Conservation (phyloP, 2,113 vertebrate genomes). For the Brachypteracias leptosomus region DNA sequence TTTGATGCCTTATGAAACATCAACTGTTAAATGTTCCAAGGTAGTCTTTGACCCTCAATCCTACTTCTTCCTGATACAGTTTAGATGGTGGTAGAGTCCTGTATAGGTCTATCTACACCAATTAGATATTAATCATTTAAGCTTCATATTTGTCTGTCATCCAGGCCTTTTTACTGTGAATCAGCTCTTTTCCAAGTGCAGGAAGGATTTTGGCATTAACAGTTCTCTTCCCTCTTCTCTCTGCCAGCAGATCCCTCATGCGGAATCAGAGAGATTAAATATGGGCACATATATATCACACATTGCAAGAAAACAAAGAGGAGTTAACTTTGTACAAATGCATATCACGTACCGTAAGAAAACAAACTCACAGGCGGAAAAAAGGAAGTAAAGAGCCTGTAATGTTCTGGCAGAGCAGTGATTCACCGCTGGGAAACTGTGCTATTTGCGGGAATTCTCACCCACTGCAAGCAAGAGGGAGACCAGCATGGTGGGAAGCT, state of each 20-base stretch:
- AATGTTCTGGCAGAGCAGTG: not conserved
- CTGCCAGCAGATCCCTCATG: not conserved
- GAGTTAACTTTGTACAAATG: not conserved
- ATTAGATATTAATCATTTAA: not conserved
- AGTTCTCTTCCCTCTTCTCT: not conserved
- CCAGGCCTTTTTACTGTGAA: not conserved
- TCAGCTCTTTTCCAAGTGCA: not conserved
- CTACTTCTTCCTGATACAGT: not conserved
- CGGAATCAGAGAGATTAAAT: not conserved
- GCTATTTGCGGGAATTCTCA: not conserved
- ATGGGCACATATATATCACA: rapidly evolving
- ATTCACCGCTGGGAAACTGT: not conserved
- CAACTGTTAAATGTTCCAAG: not conserved
- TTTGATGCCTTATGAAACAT: not conserved
- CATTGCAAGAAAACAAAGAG: not conserved
- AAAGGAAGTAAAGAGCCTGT: not conserved
- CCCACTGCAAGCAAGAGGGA: not conserved
- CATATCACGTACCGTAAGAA: not conserved
- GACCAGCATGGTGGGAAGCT: not conserved
- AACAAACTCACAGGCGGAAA: not conserved
- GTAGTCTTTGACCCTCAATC: not conserved
- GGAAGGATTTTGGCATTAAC: not conserved
- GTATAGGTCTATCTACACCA: not conserved
- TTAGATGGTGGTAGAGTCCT: not conserved
- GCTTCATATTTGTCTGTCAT: not conserved